These are phyloP conservation scores for Tiliacea aurago DNA, from an alignment of 2,888 invertebrate species.

Conservation along the genomic window DNA sequence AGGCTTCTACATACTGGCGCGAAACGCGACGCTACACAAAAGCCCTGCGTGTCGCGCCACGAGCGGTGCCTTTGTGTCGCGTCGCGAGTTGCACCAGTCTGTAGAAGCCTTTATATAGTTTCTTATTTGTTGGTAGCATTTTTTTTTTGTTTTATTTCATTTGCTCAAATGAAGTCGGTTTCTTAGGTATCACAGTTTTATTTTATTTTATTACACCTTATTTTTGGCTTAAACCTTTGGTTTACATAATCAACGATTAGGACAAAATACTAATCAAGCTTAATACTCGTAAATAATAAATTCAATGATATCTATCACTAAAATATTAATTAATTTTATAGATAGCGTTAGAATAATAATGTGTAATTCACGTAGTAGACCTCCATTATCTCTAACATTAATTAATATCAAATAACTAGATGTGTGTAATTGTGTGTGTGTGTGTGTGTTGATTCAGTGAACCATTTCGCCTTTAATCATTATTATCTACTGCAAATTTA, in stretches of 20 bases:
- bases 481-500: conserved; percentile 30
- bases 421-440: conserved; percentile 18
- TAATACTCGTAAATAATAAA: background rate
- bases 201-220: background rate
- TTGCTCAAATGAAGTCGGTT: background rate
- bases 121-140: background rate
- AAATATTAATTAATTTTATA: conserved; percentile 24
- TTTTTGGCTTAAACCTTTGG: background rate
- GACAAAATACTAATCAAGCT: background rate
- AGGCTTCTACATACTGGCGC: too few relatives aligned
- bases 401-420: conserved; percentile 53
- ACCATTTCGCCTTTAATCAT: conserved; percentile 45
- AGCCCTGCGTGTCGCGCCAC: too few relatives aligned
- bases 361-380: conserved; percentile 11
- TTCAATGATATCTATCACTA: conserved; percentile 11
- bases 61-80: too few relatives aligned
- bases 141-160: too few relatives aligned
- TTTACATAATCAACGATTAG: background rate
- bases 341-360: conserved; percentile 13
- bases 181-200: background rate
- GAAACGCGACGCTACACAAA: too few relatives aligned
- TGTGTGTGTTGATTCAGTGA: conserved; percentile 29
- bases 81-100: too few relatives aligned
- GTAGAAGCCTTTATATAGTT: too few relatives aligned
- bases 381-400: conserved; percentile 50